Base-by-base conservation (phyloP, 2,888 invertebrate species). In the Phymatocera aterrima region DNA sequence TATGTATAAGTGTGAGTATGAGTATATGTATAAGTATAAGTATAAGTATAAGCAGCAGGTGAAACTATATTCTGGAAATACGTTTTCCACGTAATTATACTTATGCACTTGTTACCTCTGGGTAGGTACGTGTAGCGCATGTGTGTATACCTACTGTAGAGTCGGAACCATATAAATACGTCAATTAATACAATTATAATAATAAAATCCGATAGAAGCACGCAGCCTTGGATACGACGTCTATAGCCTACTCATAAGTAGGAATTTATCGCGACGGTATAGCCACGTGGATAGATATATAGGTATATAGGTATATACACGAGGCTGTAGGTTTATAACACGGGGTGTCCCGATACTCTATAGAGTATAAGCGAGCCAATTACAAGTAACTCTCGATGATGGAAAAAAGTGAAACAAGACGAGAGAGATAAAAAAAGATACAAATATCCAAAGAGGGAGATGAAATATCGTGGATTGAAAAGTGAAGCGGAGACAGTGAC, bases 401-500 rank as follows among this genome's bases (percentile, higher is more conserved):
- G n/a, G n/a, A n/a, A n/a, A n/a, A n/a, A n/a, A n/a, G n/a, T n/a
- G n/a, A n/a, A n/a, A n/a, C n/a, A 54, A 54, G 15, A 54, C 18
- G 15, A 18, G 54, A 15, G 60, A 31, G 5, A n/a, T n/a, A 34
- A 34, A 34, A 28, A 34, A 65, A 48, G 3, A 34, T 18, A 34
- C 18, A 18, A 24, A 51, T 24, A 48, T 43, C 6, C 8, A 72
- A 21, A 72, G 51, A 68, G 46, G 46, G 51, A 75, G 75, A 75
- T 75, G 57, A 75, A 75, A 75, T 75, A 75, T 75, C 75, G 60
- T 60, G 75, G 57, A 75, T 75, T 75, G 75, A 75, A 75, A 75
- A 75, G 75, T 75, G 75, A 75, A 57, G 75, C 75, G 40, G 60
- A n/a, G n/a, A 75, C 57, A 78, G 79, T 75, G 81, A 70, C 78